phyloP scores from a whole-genome alignment of 2,797 vertebrate genomes.

The Oreochromis mossambicus region DNA sequence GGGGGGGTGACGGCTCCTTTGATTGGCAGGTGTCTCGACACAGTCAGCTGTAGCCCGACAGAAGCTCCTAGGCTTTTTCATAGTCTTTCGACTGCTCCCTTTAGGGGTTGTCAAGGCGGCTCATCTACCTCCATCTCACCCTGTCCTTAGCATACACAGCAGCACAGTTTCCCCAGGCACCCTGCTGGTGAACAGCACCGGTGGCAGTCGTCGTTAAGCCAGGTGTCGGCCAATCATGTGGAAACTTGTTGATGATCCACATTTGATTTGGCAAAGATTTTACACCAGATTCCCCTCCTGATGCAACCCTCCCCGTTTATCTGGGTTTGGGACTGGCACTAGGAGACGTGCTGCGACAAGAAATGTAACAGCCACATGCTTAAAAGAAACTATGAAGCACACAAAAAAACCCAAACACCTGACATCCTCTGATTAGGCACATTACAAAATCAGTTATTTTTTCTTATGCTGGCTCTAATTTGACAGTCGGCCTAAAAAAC shows the following conservation, averaged over 20 bases:
- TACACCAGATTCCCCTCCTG: neutral
- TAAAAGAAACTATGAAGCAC: neutral
- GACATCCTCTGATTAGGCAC: neutral
- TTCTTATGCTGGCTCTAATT: neutral
- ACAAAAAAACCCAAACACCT: accelerated
- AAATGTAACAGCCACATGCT: neutral
- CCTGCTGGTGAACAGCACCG: neutral
- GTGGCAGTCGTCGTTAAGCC: neutral
- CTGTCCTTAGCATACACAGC: neutral
- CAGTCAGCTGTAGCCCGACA: neutral
- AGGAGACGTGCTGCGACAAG: neutral
- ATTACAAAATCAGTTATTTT: accelerated
- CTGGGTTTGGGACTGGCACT: neutral
- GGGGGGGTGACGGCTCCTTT: neutral
- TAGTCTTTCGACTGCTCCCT: neutral
- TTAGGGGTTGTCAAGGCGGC: neutral
- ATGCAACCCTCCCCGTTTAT: neutral
- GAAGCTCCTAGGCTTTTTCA: neutral
- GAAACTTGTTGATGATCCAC: neutral
- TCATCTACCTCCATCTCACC: neutral
- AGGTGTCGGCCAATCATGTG: neutral
- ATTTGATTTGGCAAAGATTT: neutral
- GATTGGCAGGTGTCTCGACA: neutral
- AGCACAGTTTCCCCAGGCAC: neutral
- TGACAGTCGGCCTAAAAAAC: neutral